Base-by-base conservation (phyloP, 2,113 vertebrate species). In the Dipodomys merriami region DNA sequence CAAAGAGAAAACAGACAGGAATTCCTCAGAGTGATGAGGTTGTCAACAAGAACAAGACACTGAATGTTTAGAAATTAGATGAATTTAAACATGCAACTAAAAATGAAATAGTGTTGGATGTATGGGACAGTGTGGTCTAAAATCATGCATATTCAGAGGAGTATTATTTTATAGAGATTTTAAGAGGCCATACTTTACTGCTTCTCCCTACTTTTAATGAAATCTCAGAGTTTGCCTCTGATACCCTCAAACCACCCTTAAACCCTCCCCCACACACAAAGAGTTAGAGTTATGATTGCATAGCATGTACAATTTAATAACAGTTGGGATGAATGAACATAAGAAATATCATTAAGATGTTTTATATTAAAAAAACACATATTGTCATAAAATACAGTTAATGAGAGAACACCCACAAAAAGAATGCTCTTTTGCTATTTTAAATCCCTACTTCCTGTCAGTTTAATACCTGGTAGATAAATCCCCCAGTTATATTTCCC, bases 341-440 rank as follows among this genome's bases (percentile, higher is more conserved):
- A 8, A 77, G 13, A 67, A 87, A 88, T 57, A 91, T 4, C 44
- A 23, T 74, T 73, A 25, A 72, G 84, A 65, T 85, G 23, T 7
- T 87, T 94, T 81, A 29, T 85, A 27, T 49, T 39, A 46, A 27
- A 67, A 88, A 90, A 76, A 69, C 25, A 30, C 6, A 64, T n/a
- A 33, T 23, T 84, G 25, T 18, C 33, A 79, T 67, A 72, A 89
- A 16, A 25, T 15, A 85, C 0, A 86, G 91, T 92, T 92, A 95
- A 39, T 9, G 1, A 57, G 3, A 6, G 3, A 77, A 1, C 16
- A 57, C 2, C 27, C 46, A 71, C 12, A 57, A 30, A 7, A 71
- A 67, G 0, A 84, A 65, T 22, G 8, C 0, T 81, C 3, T 60
- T 12, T 12, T 60, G 1, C 39, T 23, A 62, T 83, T 12, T 19